Evolutionary conservation across 2,113 vertebrate genomes (phyloP), one percentile per base, ranked within the genome.

Genomic region (Myrmophylax atrothorax): DNA sequence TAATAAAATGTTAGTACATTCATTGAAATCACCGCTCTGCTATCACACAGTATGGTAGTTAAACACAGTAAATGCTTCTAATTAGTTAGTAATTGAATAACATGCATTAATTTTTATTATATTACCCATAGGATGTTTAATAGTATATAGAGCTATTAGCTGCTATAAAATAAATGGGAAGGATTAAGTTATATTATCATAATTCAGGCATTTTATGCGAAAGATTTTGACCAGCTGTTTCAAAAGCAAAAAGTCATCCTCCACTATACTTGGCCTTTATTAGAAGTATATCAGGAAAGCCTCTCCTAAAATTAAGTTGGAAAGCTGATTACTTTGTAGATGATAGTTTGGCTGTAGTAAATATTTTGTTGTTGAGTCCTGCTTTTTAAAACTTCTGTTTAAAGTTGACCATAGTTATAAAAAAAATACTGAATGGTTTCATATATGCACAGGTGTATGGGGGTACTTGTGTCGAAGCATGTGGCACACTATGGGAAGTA

Each of bases 51-150:
- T 37, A 9, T 73, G 46, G 67, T 89, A 90, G 63, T 97, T 94
- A 95, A 94, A 92, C 55, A 74, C 60, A 89, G 67, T 93, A 95
- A 96, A 92, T 89, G 72, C 53, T 85, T 92, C 77, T 93, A 87
- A 94, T 97, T 96, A 90, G 46, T 78, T 90, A 82, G 68, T 72
- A 92, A 84, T 81, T 93, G 37, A 87, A 93, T 91, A 95, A 73
- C 3, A 0, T 80, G 42, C 69, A 73, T 90, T 93, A 81, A 47
- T 86, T 94, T 94, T 87, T 92, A 59, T 85, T 86, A 8, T 75
- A 75, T 85, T 22, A 60, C 77, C 75, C 63, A 33, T n/a, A 95
- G 78, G 75, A 77, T 6, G 3, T 88, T 74, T 70, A 94, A 63
- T 84, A 76, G 33, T 67, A 26, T 53, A 52, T 60, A 37, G 94